Evolutionary conservation across 2,113 vertebrate species (phyloP), one percentile per base, ranked within the genome.

Genomic region (Phalacrocorax aristotelis): DNA sequence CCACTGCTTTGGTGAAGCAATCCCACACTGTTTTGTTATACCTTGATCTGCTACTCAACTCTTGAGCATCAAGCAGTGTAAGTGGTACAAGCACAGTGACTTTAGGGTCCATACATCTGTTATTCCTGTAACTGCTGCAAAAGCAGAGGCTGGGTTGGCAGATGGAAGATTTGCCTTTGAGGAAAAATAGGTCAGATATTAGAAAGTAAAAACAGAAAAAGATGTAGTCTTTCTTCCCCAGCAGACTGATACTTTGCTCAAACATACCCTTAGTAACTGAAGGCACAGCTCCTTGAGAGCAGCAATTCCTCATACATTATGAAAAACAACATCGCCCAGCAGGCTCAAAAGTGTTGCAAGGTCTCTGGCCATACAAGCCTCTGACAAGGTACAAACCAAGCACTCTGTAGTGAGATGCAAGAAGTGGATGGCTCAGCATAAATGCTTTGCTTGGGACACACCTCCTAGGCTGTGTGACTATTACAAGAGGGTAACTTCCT

Each of bases 131-230:
- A 44, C 17, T 3, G 4, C 49, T 42, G 44, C 62, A 18, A 32
- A 88, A 79, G 68, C 79, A 81, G 69, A 40, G 68, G 19, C 42
- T 49, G 57, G 6, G 6, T 8, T 87, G 65, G 94, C 90, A 94
- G 94, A 84, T 38, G 71, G 69, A 89, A 85, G 32, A 54, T 60
- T 87, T 91, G 77, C 83, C 69, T 94, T 72, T 83, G 65, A 83
- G 83, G 57, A 93, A 69, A 87, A 85, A 93, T 23, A 83, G 68
- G 65, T 84, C 94, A 89, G 83, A n/a, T 32, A 94, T 38, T 66
- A 68, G 49, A 79, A 66, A 72, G 49, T 71, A 82, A 71, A 79
- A 90, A n/a, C 11, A 58, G 30, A n/a, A 83, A 72, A 29, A 87
- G 77, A 42, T 70, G 72, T 11, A 40, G 38, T 22, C 42, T 85